These are phyloP conservation scores for Colletes gigas DNA, from an alignment of 1,140 invertebrate genomes.

Conservation along the genomic window DNA sequence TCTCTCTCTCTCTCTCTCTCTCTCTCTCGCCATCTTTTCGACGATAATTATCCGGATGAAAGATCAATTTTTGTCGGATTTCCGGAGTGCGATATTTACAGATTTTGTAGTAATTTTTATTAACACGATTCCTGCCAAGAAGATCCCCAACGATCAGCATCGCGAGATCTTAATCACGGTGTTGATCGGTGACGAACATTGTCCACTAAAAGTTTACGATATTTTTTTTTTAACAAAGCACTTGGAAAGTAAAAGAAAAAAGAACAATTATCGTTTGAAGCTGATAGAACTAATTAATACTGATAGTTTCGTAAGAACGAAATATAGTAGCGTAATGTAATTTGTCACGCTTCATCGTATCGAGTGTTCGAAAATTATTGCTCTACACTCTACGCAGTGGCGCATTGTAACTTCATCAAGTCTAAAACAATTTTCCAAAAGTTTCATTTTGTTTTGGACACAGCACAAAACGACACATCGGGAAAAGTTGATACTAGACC, in stretches of 20 bases:
- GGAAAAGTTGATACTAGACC: no score
- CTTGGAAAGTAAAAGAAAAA: not conserved
- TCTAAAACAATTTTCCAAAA: no score
- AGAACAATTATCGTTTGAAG: not conserved
- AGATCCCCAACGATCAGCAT: not conserved
- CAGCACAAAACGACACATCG: no score
- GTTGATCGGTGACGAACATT: not conserved
- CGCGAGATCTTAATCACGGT: not conserved
- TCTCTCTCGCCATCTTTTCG: not conserved
- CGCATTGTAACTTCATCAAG: no score
- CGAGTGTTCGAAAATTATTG: not conserved
- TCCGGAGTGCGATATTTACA: slow-evolving; percentile 24
- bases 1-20: not conserved
- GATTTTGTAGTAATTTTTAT: slow-evolving; percentile 6
- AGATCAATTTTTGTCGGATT: slow-evolving; percentile 9
- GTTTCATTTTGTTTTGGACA: no score
- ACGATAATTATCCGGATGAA: slow-evolving; percentile 22
- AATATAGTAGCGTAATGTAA: not conserved
- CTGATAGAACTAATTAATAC: slow-evolving; percentile 21
- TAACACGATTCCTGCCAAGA: not conserved
- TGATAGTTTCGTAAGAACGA: not conserved
- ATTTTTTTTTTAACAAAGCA: not conserved
- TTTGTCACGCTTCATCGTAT: not conserved
- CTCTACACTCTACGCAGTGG: no score
- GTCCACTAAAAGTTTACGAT: not conserved